Percentiles rank a stretch among this genome's conserved stretches.
These are phyloP conservation scores for Oryctolagus cuniculus DNA, from an alignment of 2,113 vertebrate species.

Conservation along the genomic window DNA sequence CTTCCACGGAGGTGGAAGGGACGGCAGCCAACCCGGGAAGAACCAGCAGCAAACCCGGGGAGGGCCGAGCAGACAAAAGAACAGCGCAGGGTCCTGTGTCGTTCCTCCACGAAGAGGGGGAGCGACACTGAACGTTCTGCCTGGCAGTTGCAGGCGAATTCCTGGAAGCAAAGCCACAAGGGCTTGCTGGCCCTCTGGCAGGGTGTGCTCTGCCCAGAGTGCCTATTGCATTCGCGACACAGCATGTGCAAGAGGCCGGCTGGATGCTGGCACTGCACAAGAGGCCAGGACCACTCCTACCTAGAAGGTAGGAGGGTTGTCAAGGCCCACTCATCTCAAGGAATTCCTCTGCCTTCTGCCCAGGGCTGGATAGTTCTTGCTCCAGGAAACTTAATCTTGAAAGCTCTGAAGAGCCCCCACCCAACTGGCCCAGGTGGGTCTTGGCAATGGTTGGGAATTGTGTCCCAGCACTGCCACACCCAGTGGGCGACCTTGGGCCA, in stretches of 20 bases:
- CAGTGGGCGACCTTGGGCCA: not conserved
- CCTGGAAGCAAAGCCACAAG: not conserved
- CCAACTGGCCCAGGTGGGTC: not conserved
- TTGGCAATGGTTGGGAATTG: not conserved
- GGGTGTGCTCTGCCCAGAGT: too few relatives aligned
- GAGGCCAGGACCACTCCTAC: not conserved
- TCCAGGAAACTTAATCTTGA: not conserved
- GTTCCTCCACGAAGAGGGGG: too few relatives aligned
- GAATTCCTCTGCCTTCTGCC: not conserved
- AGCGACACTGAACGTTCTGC: not conserved
- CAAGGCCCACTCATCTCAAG: not conserved
- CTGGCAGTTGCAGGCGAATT: not conserved
- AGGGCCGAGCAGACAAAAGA: too few relatives aligned
- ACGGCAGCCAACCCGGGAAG: too few relatives aligned
- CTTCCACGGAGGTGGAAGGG: too few relatives aligned
- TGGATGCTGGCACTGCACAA: not conserved
- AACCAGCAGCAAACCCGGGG: too few relatives aligned
- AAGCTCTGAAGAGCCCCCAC: not conserved
- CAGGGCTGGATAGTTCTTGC: not conserved
- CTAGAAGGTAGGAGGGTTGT: not conserved
- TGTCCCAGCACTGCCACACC: not conserved
- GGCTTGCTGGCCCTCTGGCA: not conserved
- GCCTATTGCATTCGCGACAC: not conserved
- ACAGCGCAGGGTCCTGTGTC: too few relatives aligned
- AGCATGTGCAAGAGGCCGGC: not conserved